These are phyloP conservation scores for Entomobrya multifasciata DNA, from an alignment of 2,888 invertebrate species.

Conservation along the genomic window DNA sequence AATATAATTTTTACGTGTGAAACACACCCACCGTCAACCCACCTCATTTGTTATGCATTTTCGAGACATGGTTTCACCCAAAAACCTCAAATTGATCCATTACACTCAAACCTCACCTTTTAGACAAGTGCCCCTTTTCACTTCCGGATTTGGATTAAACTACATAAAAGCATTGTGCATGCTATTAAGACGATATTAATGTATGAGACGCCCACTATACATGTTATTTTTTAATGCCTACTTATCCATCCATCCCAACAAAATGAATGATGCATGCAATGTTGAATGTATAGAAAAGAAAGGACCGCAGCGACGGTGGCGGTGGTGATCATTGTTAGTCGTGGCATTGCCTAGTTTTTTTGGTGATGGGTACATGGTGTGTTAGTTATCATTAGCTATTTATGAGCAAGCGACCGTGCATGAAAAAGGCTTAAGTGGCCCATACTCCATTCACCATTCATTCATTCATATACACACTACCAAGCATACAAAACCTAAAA, in stretches of 20 bases:
- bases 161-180: neutral
- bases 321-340: neutral
- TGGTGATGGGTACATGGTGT: neutral
- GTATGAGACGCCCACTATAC: neutral
- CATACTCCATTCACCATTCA: neutral
- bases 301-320: neutral
- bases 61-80: neutral
- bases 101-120: neutral
- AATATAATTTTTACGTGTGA: slow-evolving; percentile 31
- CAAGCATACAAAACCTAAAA: slow-evolving; percentile 36
- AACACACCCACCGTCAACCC: neutral
- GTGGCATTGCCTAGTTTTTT: neutral
- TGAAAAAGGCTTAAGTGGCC: slow-evolving; percentile 65
- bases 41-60: neutral
- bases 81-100: slow-evolving; percentile 31
- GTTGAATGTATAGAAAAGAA: slow-evolving; percentile 26
- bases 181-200: neutral
- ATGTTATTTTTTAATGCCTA: too few species aligned
- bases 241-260: neutral
- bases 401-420: slow-evolving; percentile 63
- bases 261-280: slow-evolving; percentile 46
- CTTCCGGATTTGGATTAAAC: slow-evolving; percentile 25
- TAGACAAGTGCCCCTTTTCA: neutral
- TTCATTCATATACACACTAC: neutral
- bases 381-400: slow-evolving; percentile 64